These are phyloP conservation scores for Drosophila falleni DNA, from an alignment of 2,888 invertebrate species.

Conservation along the genomic window DNA sequence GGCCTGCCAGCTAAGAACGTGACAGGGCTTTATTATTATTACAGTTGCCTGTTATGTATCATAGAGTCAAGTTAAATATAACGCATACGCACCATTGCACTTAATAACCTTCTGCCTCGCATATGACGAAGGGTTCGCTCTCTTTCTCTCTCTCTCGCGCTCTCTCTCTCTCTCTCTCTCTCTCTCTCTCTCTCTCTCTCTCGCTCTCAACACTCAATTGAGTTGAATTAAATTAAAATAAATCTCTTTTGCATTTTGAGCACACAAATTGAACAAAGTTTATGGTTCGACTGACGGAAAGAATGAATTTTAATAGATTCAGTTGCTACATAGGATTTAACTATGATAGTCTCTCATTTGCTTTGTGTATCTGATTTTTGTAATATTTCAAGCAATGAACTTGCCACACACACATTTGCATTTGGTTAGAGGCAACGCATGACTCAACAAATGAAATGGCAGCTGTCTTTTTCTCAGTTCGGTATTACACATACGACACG, in stretches of 20 bases:
- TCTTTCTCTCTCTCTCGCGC: not conserved
- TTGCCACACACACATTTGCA: not conserved
- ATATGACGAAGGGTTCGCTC: not conserved
- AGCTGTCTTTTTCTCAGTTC: slow-evolving; percentile 26
- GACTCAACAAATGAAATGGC: slow-evolving; percentile 12
- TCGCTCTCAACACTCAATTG: slow-evolving; percentile 25
- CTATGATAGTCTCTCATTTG: not conserved
- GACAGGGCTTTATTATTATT: slow-evolving; percentile 43
- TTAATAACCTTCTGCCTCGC: slow-evolving; percentile 51
- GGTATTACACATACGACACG: slow-evolving; percentile 62
- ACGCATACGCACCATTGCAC: slow-evolving; percentile 72
- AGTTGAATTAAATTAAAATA: slow-evolving; percentile 66
- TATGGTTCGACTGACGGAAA: not conserved
- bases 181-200: not conserved
- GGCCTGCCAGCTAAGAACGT: slow-evolving; percentile 14
- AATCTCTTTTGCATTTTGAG: slow-evolving; percentile 41
- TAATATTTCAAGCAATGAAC: not conserved
- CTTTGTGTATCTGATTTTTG: not conserved
- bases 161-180: not conserved
- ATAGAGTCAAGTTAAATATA: slow-evolving; percentile 60
- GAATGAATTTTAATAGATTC: slow-evolving; percentile 3
- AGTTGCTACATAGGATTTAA: slow-evolving; percentile 3
- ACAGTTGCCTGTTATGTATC: slow-evolving; percentile 31
- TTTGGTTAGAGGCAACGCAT: not conserved
- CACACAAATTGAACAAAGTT: slow-evolving; percentile 25